A percentile compares a stretch with the other conserved stretches of the same genome.
These are phyloP conservation scores for Atractosteus spatula DNA, from an alignment of 2,113 vertebrate species.

Conservation along the genomic window DNA sequence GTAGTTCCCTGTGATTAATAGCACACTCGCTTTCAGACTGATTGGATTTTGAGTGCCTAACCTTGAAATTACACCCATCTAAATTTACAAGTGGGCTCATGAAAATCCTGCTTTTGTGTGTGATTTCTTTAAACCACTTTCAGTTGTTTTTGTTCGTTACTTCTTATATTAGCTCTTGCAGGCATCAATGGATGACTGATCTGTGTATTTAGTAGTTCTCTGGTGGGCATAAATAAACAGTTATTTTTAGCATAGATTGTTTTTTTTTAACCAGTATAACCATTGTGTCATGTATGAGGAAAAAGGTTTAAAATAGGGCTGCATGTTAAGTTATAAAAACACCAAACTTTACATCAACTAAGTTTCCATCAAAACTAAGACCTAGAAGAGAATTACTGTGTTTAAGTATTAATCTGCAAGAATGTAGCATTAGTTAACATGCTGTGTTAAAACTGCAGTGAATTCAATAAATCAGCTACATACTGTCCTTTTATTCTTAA, in stretches of 20 bases:
- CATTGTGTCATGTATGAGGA: slow-evolving; percentile 19
- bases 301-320: slow-evolving; percentile 30
- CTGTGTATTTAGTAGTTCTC: slow-evolving; percentile 34
- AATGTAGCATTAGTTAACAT: slow-evolving; percentile 62
- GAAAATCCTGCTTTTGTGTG: slow-evolving; percentile 12
- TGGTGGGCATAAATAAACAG: slow-evolving; percentile 25
- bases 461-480: slow-evolving; percentile 42
- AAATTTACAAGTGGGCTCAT: slow-evolving; percentile 6
- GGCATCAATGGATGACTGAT: slow-evolving; percentile 22
- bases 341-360: slow-evolving; percentile 13
- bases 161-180: slow-evolving; percentile 22
- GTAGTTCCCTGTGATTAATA: not conserved
- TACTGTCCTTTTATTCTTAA: slow-evolving; percentile 9
- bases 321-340: slow-evolving; percentile 27
- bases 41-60: slow-evolving; percentile 16
- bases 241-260: slow-evolving; percentile 17
- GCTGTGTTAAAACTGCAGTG: slow-evolving; percentile 45
- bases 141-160: slow-evolving; percentile 1
- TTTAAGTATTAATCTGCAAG: slow-evolving; percentile 48
- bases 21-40: not conserved
- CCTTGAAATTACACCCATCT: slow-evolving; percentile 19
- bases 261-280: slow-evolving; percentile 18
- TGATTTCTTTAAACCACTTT: not conserved
- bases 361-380: slow-evolving; percentile 8
- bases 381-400: slow-evolving; percentile 14